Conservation (phyloP, 1,140 invertebrate genomes). For the Drosophila virilis region DNA sequence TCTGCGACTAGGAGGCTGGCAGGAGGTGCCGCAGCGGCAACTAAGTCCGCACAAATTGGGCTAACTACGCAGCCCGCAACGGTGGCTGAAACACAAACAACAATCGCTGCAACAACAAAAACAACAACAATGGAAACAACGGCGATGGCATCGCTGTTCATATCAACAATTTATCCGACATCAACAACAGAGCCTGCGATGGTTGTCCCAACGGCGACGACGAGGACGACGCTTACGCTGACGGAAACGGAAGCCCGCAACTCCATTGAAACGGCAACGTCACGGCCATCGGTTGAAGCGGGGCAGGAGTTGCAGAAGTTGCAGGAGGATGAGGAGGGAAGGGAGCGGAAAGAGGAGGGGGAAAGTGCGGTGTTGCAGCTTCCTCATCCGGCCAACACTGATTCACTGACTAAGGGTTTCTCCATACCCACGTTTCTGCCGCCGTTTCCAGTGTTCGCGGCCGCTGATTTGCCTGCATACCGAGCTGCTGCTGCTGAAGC, state of each 20-base stretch:
- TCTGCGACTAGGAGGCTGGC: constrained; percentile 10
- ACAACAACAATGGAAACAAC: constrained; percentile 19
- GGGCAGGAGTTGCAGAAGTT: background rate
- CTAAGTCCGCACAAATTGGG: constrained; percentile 73
- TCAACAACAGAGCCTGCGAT: constrained; percentile 37
- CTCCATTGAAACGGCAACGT: constrained; percentile 62
- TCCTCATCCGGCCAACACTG: constrained; percentile 59
- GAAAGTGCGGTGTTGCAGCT: constrained; percentile 17
- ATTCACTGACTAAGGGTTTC: constrained; percentile 78
- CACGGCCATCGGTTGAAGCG: background rate
- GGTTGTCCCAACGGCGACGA: background rate
- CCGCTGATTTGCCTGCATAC: constrained; percentile 76
- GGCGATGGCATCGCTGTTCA: constrained; percentile 51
- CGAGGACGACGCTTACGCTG: constrained; percentile 3
- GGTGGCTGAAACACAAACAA: constrained; percentile 35
- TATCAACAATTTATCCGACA: constrained; percentile 73
- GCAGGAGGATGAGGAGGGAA: background rate
- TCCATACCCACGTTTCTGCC: constrained; percentile 82
- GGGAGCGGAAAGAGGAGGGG: background rate
- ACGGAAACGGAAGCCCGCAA: constrained; percentile 70
- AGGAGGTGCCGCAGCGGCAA: constrained; percentile 11
- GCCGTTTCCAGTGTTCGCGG: constrained; percentile 77
- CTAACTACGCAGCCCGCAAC: constrained; percentile 62
- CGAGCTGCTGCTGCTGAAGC: constrained; percentile 69
- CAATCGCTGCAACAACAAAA: constrained; percentile 14